Conservation (phyloP, 2,113 vertebrate genomes). For the Cephalopterus ornatus region DNA sequence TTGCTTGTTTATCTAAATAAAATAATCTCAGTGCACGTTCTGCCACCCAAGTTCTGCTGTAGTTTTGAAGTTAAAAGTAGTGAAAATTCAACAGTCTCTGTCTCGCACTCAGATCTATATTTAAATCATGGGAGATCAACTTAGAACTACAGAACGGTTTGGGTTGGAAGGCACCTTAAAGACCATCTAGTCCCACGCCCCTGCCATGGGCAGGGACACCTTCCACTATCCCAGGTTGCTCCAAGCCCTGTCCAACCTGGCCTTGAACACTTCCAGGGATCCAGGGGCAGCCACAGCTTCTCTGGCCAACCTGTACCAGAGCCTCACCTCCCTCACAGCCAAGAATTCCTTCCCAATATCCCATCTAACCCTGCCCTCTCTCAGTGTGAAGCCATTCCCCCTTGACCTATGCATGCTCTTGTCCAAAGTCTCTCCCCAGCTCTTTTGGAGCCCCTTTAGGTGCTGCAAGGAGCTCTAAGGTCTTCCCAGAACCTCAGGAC, state of each 20-base stretch:
- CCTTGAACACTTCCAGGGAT: neutral
- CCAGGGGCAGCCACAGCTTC: neutral
- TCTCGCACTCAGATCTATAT: neutral
- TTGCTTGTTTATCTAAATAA: neutral
- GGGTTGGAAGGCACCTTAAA: neutral
- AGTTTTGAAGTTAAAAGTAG: neutral
- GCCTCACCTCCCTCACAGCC: neutral
- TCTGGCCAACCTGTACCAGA: neutral
- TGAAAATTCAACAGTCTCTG: neutral
- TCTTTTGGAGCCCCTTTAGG: neutral
- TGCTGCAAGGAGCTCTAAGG: neutral
- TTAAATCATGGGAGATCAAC: neutral
- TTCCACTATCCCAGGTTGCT: fast-evolving
- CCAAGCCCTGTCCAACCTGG: neutral
- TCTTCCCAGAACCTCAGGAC: neutral
- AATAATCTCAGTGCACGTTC: neutral
- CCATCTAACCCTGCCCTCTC: neutral
- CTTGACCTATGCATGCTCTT: neutral
- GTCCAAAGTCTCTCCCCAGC: neutral
- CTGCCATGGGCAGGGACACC: neutral
- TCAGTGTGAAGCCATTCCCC: neutral
- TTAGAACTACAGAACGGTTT: neutral
- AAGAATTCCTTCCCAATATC: neutral
- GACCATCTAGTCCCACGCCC: fast-evolving
- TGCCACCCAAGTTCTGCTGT: neutral